Evolutionary conservation across 2,797 vertebrate genomes (phyloP), one percentile per base, ranked within the genome.

Genomic region (Emys orbicularis): DNA sequence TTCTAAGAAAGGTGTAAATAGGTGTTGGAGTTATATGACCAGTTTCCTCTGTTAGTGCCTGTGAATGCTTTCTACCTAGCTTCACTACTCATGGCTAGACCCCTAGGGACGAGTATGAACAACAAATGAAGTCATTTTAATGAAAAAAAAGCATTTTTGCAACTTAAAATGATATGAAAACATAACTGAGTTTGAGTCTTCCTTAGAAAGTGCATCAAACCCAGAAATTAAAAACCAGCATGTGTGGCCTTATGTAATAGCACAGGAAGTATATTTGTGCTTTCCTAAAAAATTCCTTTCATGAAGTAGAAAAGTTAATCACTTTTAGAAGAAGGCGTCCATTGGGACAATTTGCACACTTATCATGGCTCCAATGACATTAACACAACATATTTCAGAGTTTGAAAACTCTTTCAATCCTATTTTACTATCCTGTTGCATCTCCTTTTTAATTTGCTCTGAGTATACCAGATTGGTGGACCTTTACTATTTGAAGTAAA

Each of bases 371-470:
- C 93, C 94, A 91, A 90, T 21, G 23, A 96, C 95, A 34, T 95
- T 94, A 90, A 89, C 85, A 86, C 0, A 0, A 80, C 50, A 37
- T 72, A 86, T 5, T 83, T 47, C 90, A 87, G n/a, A 95, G 94
- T 92, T 83, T 0, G n/a, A 96, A 92, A 88, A 92, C 25, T 47
- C 88, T 93, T 97, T 92, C 79, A 88, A 94, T 88, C 81, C 82
- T 41, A 61, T 93, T 85, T 1, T 41, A 80, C 57, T 87, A 82
- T 21, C 6, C 25, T 91, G 92, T 89, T 77, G 5, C 83, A 81
- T 91, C 91, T 92, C 92, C 91, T 89, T 95, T 83, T 97, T 52
- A 91, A 95, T 97, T 96, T 93, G 27, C 52, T 13, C 81, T 93
- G 79, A 89, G 79, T 97, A 94, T 92, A 79, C 83, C 79, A 6